These are phyloP conservation scores for Caenorhabditis tropicalis DNA, from an alignment of 1,140 invertebrate genomes.

Conservation along the genomic window DNA sequence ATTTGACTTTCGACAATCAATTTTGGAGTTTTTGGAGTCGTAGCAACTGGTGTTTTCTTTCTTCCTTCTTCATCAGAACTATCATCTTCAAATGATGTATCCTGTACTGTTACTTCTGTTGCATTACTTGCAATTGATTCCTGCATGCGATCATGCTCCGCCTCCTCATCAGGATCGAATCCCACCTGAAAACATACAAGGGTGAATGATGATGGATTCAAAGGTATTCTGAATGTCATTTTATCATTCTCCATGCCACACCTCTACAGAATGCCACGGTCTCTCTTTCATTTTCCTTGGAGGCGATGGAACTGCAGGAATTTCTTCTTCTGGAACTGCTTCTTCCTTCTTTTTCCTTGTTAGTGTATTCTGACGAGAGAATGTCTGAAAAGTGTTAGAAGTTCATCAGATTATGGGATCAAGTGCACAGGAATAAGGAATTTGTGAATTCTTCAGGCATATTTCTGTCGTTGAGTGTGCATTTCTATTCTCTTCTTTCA, in stretches of 20 bases:
- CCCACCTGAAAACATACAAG: slow-evolving; percentile 38
- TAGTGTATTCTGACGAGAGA: slow-evolving; percentile 16
- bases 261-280: slow-evolving; percentile 45
- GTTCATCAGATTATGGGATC: background rate
- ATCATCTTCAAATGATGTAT: slow-evolving; percentile 57
- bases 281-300: slow-evolving; percentile 26
- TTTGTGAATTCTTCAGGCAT: background rate
- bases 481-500: background rate
- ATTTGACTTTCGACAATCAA: slow-evolving; percentile 38
- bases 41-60: slow-evolving; percentile 41
- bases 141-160: slow-evolving; percentile 45
- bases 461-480: background rate
- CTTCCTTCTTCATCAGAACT: slow-evolving; percentile 50
- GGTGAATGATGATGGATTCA: background rate
- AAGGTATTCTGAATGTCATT: background rate
- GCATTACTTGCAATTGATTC: slow-evolving; percentile 45
- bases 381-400: slow-evolving; percentile 32
- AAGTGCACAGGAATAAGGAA: background rate
- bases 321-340: slow-evolving; percentile 30
- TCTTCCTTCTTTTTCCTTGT: background rate
- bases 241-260: slow-evolving; percentile 5
- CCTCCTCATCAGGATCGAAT: slow-evolving; percentile 50
- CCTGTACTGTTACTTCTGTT: slow-evolving; percentile 55
- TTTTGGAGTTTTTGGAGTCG: slow-evolving; percentile 23
- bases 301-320: slow-evolving; percentile 5